phyloP scores from a whole-genome alignment of 2,888 invertebrate species.

The Caenorhabditis zanzibari region DNA sequence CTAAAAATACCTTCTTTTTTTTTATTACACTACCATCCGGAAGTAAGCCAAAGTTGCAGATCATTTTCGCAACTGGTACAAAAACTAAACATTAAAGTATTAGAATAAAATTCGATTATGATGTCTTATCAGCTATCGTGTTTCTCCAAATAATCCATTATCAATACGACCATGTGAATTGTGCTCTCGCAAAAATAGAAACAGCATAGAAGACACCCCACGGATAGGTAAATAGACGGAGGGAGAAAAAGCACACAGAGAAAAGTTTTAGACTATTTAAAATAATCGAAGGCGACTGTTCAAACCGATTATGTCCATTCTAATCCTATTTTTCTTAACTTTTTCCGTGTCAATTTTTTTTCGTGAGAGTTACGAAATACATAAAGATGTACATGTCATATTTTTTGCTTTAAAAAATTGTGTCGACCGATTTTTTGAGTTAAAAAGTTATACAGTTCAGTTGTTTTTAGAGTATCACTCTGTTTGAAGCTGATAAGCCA shows the following conservation, averaged over 20 bases:
- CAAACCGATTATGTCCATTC: slow-evolving; percentile 33
- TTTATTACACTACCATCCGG: too few species aligned
- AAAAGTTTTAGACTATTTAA: slow-evolving; percentile 15
- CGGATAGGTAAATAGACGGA: slow-evolving; percentile 5
- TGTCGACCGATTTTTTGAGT: not conserved
- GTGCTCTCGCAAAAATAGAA: slow-evolving; percentile 34
- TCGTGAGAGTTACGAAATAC: slow-evolving; percentile 9
- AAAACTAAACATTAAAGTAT: slow-evolving; percentile 37
- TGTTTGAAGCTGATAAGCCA: too few species aligned
- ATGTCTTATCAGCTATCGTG: slow-evolving; percentile 46
- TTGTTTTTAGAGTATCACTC: not conserved
- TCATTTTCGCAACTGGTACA: not conserved
- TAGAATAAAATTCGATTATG: slow-evolving; percentile 42
- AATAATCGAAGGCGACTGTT: slow-evolving; percentile 1
- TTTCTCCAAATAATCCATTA: slow-evolving; percentile 28
- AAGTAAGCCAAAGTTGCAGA: not conserved
- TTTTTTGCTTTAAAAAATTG: not conserved
- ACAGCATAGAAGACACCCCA: not conserved
- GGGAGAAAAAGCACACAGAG: slow-evolving; percentile 11
- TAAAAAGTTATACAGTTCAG: not conserved
- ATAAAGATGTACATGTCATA: not conserved
- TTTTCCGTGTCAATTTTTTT: not conserved
- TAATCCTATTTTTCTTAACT: slow-evolving; percentile 18
- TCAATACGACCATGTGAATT: slow-evolving; percentile 32
- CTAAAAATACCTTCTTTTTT: too few species aligned